Conservation (phyloP, 2,888 invertebrate genomes). For the Callinectes sapidus region DNA sequence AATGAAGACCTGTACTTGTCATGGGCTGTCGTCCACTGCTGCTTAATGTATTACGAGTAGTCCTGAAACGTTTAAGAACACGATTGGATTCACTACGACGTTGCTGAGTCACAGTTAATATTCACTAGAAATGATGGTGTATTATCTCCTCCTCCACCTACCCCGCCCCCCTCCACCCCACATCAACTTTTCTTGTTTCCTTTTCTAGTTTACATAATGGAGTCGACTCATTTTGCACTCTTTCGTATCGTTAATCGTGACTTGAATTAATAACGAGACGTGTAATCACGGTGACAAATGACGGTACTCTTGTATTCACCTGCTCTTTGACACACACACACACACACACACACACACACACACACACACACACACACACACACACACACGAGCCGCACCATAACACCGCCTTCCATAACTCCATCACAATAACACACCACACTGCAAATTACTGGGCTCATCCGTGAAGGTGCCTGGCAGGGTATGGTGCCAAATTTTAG, state of each 20-base stretch:
- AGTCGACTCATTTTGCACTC: background rate
- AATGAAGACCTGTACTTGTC: background rate
- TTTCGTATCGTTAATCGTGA: background rate
- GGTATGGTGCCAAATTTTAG: constrained; percentile 37
- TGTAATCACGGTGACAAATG: background rate
- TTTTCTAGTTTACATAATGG: background rate
- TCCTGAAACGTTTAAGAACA: too few species aligned
- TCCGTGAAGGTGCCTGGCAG: constrained; percentile 26
- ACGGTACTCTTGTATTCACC: constrained; percentile 8
- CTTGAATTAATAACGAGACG: background rate
- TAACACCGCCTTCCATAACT: background rate
- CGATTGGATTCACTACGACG: background rate
- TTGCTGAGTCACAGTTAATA: background rate
- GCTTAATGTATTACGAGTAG: too few species aligned
- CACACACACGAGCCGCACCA: background rate
- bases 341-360: constrained; percentile 6
- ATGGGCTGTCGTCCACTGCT: background rate
- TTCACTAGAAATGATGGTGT: background rate
- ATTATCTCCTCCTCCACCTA: background rate
- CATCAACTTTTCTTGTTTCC: background rate
- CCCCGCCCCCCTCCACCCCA: too few species aligned
- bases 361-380: constrained; percentile 17
- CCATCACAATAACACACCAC: constrained; percentile 4
- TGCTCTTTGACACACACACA: background rate
- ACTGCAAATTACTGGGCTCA: background rate